Evolutionary conservation across 2,888 invertebrate genomes (phyloP), one percentile per base, ranked within the genome.

Genomic region (Lagria hirta): DNA sequence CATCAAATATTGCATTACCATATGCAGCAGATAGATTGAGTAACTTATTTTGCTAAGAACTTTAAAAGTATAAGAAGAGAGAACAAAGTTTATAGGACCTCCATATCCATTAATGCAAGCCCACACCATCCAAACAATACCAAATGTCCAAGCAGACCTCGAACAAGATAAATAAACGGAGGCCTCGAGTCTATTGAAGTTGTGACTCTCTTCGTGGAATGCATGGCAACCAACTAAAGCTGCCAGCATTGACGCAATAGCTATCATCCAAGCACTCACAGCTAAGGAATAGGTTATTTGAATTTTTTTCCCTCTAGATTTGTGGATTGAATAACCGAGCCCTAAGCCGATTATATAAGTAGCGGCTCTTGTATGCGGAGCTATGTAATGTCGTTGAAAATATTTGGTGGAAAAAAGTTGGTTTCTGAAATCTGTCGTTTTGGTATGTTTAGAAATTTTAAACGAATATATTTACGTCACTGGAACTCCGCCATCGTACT

Each of bases 81-180:
- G 43, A 33, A 67, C 50, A 8, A 44, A 48, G 43, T 66, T 64
- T 10, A 68, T 50, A 17, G 60, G 54, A 32, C 66, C 66, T 61
- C 76, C 78, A 53, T 73, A 68, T 18, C 76, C 76, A 33, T 70
- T 65, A n/a, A 68, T 64, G 49, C 76, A 76, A 22, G 74, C 72
- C 56, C 74, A 73, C 29, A 79, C 70, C 3, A 79, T 68, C 78
- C 78, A 78, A 20, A 64, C 65, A 5, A 78, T 51, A 2, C 71
- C 70, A 2, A 70, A 34, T 1, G 70, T 68, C 78, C 78, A 79
- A 6, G 69, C 64, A 6, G 73, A 69, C 41, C 74, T 60, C 28
- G 69, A 65, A 15, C 73, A 51, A 2, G 72, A 64, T 22, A 73
- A 60, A 53, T 74, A 78, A 28, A 70, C 44, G 6, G 67, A 62